These are phyloP conservation scores for Spea multiplicata DNA, from an alignment of 2,113 vertebrate species.

Conservation along the genomic window DNA sequence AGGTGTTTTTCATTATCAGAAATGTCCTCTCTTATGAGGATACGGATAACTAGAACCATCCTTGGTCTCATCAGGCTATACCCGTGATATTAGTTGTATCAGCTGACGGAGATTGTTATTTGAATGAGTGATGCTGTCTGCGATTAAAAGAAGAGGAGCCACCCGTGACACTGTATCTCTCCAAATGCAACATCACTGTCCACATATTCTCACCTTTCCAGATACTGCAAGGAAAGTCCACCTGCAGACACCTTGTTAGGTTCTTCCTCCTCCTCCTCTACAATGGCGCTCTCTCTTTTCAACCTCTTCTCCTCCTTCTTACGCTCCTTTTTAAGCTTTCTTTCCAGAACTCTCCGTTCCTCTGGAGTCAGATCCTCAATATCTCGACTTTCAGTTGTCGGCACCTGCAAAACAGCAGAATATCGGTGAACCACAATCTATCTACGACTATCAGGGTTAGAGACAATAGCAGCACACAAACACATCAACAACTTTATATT, in stretches of 20 bases:
- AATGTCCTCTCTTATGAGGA: constrained; percentile 14
- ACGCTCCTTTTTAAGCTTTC: constrained; percentile 72
- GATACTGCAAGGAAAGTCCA: constrained; percentile 66
- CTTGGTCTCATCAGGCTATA: too few relatives aligned
- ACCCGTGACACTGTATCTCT: background rate
- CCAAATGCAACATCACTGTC: background rate
- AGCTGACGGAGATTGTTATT: too few relatives aligned
- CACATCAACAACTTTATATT: too few relatives aligned
- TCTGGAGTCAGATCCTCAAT: constrained; percentile 54
- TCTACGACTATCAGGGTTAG: too few relatives aligned
- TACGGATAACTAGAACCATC: background rate
- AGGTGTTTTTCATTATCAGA: constrained; percentile 28
- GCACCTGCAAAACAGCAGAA: background rate
- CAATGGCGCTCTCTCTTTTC: constrained; percentile 55
- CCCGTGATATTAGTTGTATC: too few relatives aligned
- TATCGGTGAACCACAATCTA: too few relatives aligned
- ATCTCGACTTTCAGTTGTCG: background rate
- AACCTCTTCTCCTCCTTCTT: constrained; percentile 66
- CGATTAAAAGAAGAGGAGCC: too few relatives aligned
- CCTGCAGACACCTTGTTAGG: constrained; percentile 44
- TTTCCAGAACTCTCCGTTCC: constrained; percentile 64
- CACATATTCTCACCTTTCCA: constrained; percentile 58
- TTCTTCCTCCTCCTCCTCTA: constrained; percentile 25
- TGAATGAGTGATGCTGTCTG: too few relatives aligned
- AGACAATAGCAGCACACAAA: too few relatives aligned